A percentile compares a stretch with the other conserved stretches of the same genome.
Conservation (phyloP, 35 echinoderm and acorn worm genomes). For the Acanthaster planci region DNA sequence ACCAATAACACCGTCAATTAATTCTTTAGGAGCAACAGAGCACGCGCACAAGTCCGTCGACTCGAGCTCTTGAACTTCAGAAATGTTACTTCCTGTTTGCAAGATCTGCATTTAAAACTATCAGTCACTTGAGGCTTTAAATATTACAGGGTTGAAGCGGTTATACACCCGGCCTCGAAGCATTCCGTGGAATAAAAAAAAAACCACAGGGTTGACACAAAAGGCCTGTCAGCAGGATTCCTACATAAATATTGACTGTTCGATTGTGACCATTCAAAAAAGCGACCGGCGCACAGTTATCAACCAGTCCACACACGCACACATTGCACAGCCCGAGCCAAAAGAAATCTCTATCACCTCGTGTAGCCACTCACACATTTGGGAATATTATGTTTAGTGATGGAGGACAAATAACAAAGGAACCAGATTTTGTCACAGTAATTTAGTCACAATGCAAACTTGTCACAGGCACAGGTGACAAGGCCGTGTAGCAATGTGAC, state of each 20-base stretch:
- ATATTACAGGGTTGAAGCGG: background rate
- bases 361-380: conserved; percentile 13
- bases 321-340: background rate
- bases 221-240: background rate
- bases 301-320: background rate
- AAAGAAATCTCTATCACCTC: background rate
- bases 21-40: too few relatives aligned
- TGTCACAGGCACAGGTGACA: conserved; percentile 2
- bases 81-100: too few relatives aligned
- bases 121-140: background rate
- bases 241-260: conserved; percentile 20
- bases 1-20: too few relatives aligned
- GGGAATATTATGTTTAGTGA: background rate
- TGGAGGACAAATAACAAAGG: background rate
- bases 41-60: too few relatives aligned
- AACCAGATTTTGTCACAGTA: background rate
- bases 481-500: conserved; percentile 22
- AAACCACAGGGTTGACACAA: conserved; percentile 7
- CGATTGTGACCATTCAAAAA: background rate
- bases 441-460: conserved; percentile 29
- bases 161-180: background rate
- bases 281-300: too few relatives aligned
- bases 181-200: background rate
- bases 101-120: too few relatives aligned
- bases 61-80: too few relatives aligned